These are phyloP conservation scores for Magallana gigas DNA, from an alignment of 1,140 invertebrate species.

Conservation along the genomic window DNA sequence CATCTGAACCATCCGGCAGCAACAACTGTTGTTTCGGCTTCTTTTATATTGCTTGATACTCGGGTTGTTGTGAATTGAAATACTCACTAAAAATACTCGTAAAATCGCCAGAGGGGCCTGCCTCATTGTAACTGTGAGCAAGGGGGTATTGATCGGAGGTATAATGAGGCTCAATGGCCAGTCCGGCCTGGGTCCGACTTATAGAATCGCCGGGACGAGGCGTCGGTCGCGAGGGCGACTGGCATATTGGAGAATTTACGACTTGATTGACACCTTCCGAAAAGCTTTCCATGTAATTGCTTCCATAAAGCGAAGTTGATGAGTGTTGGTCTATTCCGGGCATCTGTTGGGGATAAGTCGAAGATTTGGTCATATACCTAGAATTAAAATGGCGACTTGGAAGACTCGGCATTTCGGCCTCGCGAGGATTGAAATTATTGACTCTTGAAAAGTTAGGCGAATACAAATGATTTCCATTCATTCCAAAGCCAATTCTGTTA, in stretches of 20 bases:
- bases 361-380: slow-evolving; percentile 31
- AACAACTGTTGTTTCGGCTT: slow-evolving; percentile 16
- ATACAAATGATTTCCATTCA: slow-evolving; percentile 43
- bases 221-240: neutral
- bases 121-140: slow-evolving; percentile 33
- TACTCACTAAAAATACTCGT: slow-evolving; percentile 45
- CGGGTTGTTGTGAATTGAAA: slow-evolving; percentile 40
- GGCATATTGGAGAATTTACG: slow-evolving; percentile 32
- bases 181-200: slow-evolving; percentile 15
- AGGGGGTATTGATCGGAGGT: slow-evolving; percentile 8
- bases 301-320: slow-evolving; percentile 43
- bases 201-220: slow-evolving; percentile 19
- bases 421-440: slow-evolving; percentile 38
- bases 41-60: slow-evolving; percentile 22
- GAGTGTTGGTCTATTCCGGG: slow-evolving; percentile 39
- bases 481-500: slow-evolving; percentile 30
- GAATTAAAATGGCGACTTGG: slow-evolving; percentile 40
- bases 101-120: slow-evolving; percentile 27
- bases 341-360: slow-evolving; percentile 39
- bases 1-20: slow-evolving; percentile 12
- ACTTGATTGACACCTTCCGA: slow-evolving; percentile 44
- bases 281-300: slow-evolving; percentile 42
- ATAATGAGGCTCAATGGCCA: slow-evolving; percentile 22
- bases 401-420: neutral
- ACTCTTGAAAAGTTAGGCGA: slow-evolving; percentile 35